These are phyloP conservation scores for Neotragus pygmaeus DNA, from an alignment of 2,113 vertebrate genomes.

Conservation along the genomic window DNA sequence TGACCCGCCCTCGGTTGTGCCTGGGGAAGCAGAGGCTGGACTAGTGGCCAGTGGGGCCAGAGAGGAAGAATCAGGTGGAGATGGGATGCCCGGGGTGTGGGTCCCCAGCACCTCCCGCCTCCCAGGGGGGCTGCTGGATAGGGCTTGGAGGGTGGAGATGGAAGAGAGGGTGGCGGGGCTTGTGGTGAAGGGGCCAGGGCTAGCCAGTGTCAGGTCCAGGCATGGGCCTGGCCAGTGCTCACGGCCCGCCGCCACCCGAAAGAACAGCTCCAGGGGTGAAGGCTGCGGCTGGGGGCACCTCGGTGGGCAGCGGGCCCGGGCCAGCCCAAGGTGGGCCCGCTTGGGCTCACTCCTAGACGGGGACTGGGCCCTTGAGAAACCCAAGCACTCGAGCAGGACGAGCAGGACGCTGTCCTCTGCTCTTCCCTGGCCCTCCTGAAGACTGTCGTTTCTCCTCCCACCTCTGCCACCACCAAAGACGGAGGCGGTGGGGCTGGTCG, in stretches of 20 bases:
- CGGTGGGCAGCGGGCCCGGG: neutral
- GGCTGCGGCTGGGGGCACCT: neutral
- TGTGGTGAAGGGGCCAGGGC: neutral
- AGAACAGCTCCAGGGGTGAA: neutral
- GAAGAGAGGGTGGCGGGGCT: neutral
- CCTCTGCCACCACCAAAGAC: constrained; percentile 11
- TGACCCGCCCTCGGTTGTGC: neutral
- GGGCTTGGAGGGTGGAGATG: neutral
- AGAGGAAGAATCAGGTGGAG: neutral
- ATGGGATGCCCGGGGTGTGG: neutral
- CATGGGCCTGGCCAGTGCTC: neutral
- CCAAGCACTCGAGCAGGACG: neutral
- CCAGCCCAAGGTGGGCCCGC: neutral
- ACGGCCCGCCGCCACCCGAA: accelerated
- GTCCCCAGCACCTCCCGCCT: neutral
- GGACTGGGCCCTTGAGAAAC: neutral
- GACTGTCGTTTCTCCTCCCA: neutral
- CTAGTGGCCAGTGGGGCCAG: neutral
- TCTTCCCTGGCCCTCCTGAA: neutral
- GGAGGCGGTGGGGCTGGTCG: neutral
- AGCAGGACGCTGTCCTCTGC: neutral
- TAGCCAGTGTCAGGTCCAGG: neutral
- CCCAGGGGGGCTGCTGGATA: neutral
- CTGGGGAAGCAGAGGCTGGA: neutral
- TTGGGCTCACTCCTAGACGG: neutral